Evolutionary conservation across 2,888 invertebrate genomes (phyloP), one percentile per base, ranked within the genome.

Genomic region (Deilephila porcellus): DNA sequence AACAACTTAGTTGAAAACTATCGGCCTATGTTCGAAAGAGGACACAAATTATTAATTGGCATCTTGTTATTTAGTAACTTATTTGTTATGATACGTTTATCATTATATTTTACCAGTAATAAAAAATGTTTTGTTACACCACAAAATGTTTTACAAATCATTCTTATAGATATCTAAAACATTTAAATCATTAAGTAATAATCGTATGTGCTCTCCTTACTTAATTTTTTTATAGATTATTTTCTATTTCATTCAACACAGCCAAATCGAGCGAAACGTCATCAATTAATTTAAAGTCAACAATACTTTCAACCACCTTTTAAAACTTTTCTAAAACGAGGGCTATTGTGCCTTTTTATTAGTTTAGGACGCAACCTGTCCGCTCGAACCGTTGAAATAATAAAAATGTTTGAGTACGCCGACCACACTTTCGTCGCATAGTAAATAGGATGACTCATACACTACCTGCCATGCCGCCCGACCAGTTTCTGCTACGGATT

Each of bases 391-490:
- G 76, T 79, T 77, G 75, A 60, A 60, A 52, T 67, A 34, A 53
- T 72, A 63, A 74, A 78, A 62, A 71, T 72, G 71, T 70, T 74
- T 72, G 78, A 77, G 79, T 75, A 76, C 74, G 64, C 72, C 64
- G 62, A 45, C 45, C 72, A 76, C 78, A 83, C 86, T 88, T 85
- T 89, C 85, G 79, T 82, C 81, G 84, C 83, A 87, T 87, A 82
- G 77, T 83, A 84, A 85, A 78, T 73, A 83, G 77, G 71, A 75
- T 90, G 89, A 89, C 75, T 90, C 90, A 90, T 78, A 59, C 67
- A 60, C 29, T 73, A 73, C 74, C 76, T 76, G 76, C 74, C 62
- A 70, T 70, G 73, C 71, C 72, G 73, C 45, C 14, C 63, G 32
- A 64, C 37, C 60, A n/a, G 71, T 71, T 67, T 45, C 67, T 20